These are phyloP conservation scores for Eufriesea mexicana DNA, from an alignment of 1,140 invertebrate species.

Conservation along the genomic window DNA sequence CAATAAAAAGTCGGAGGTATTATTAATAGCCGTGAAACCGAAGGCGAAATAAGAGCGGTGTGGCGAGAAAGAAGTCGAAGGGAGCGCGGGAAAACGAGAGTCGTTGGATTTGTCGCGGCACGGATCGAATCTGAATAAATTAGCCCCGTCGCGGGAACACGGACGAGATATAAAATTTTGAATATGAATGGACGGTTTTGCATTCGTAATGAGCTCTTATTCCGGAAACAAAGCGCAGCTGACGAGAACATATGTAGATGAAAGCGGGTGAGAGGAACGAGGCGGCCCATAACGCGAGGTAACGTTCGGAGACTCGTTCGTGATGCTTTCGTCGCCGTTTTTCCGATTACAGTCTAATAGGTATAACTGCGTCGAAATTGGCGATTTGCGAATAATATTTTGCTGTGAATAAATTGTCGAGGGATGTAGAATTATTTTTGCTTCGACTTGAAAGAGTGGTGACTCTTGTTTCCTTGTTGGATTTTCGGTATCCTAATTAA, in stretches of 20 bases:
- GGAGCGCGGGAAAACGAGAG: slow-evolving; percentile 42
- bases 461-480: no score
- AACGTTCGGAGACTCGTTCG: slow-evolving; percentile 17
- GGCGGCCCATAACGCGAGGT: slow-evolving; percentile 40
- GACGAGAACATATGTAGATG: slow-evolving; percentile 87
- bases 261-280: slow-evolving; percentile 71
- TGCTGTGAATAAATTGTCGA: background rate
- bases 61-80: background rate
- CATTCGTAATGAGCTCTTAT: slow-evolving; percentile 89
- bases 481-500: no score
- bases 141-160: slow-evolving; percentile 73
- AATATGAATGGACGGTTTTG: slow-evolving; percentile 94
- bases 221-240: slow-evolving; percentile 85
- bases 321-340: no score
- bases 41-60: slow-evolving; percentile 5
- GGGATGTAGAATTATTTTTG: background rate
- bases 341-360: background rate
- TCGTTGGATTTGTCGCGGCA: slow-evolving; percentile 76
- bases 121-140: slow-evolving; percentile 82
- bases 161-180: slow-evolving; percentile 91
- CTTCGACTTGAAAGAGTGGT: no score
- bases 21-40: slow-evolving; percentile 54
- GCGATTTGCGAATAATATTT: background rate
- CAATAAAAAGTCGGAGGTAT: slow-evolving; percentile 36
- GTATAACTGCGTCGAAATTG: background rate